phyloP scores from a whole-genome alignment of 2,888 invertebrate genomes.

The Eupithecia tripunctaria region DNA sequence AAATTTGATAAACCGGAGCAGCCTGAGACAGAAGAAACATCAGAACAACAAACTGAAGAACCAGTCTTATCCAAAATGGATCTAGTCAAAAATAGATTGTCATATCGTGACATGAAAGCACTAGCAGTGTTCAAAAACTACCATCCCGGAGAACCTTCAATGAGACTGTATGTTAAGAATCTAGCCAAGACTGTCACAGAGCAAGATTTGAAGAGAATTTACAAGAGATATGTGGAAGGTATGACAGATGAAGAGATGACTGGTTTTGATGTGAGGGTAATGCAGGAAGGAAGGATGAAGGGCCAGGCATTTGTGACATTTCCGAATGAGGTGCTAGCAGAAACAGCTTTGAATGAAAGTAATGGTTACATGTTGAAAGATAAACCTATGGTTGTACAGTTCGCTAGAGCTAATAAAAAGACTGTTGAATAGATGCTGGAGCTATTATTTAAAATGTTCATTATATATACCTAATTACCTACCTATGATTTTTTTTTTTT shows the following conservation, averaged over 20 bases:
- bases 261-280: constrained; percentile 89
- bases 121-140: constrained; percentile 95
- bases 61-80: constrained; percentile 86
- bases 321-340: constrained; percentile 87
- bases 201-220: constrained; percentile 90
- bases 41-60: constrained; percentile 54
- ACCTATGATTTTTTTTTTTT: no score
- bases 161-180: constrained; percentile 96
- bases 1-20: constrained; percentile 68
- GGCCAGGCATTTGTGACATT: constrained; percentile 97
- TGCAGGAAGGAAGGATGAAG: constrained; percentile 98
- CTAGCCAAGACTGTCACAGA: constrained; percentile 91
- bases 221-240: constrained; percentile 85
- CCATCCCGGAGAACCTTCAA: constrained; percentile 90
- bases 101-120: constrained; percentile 88
- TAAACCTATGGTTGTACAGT: constrained; percentile 96
- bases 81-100: constrained; percentile 87
- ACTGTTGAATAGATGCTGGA: constrained; percentile 52
- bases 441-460: background rate
- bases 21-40: constrained; percentile 49
- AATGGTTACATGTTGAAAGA: constrained; percentile 94
- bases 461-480: background rate
- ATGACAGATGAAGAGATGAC: constrained; percentile 71
- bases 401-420: constrained; percentile 85
- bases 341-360: constrained; percentile 91